Evolutionary conservation across 2,797 vertebrate genomes (phyloP).

Genomic region (Sebastes kiyomatsui): DNA sequence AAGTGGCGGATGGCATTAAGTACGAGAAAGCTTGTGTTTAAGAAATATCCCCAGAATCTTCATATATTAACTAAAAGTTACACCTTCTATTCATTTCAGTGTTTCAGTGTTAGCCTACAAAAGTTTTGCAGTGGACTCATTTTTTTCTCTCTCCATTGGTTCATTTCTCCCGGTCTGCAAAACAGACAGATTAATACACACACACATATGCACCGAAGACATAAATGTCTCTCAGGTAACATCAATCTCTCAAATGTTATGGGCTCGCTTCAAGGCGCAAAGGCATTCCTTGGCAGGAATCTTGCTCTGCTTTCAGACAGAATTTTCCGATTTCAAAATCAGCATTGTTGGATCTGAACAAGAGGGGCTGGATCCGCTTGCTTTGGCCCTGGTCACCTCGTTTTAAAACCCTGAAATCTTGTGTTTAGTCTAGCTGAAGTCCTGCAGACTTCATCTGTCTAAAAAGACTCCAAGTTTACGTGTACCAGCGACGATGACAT

Average conservation of each 20-base stretch:
- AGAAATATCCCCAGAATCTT: not conserved
- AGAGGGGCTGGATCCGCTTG: constrained; percentile 29
- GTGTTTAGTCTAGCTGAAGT: constrained; percentile 67
- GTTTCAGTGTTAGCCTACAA: not conserved
- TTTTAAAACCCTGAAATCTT: constrained; percentile 35
- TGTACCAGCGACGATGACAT: not conserved
- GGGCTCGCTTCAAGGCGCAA: constrained; percentile 50
- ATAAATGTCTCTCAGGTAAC: constrained; percentile 60
- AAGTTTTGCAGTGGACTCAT: not conserved
- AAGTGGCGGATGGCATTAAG: not conserved
- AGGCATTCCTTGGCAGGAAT: constrained; percentile 67
- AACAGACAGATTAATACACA: constrained; percentile 1
- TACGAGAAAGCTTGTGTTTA: not conserved
- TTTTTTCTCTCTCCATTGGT: not conserved
- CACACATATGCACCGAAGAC: constrained; percentile 26
- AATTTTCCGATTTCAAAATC: constrained; percentile 74
- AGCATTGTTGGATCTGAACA: constrained; percentile 55
- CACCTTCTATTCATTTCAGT: not conserved
- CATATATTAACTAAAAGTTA: not conserved
- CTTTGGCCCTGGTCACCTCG: constrained; percentile 28
- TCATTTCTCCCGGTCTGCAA: not conserved
- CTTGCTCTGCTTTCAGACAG: constrained; percentile 38
- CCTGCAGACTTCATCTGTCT: constrained; percentile 40
- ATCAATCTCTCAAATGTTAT: constrained; percentile 71
- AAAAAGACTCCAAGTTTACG: constrained; percentile 20